Percentiles rank a stretch among this genome's conserved stretches.
phyloP scores from a whole-genome alignment of 2,113 vertebrate species.

The Eleginops maclovinus region DNA sequence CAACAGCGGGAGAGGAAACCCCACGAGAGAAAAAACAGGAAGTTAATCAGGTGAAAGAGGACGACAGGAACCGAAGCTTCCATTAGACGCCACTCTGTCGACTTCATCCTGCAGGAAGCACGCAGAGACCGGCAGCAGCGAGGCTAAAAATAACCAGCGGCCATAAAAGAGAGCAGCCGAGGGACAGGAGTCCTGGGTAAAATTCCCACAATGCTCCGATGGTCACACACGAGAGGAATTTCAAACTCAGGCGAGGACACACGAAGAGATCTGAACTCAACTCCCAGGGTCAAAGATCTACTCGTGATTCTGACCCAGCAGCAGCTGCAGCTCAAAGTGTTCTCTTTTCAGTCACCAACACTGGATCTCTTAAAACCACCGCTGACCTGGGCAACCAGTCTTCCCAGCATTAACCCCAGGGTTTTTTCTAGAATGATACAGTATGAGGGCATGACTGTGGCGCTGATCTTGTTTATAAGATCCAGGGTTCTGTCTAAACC shows the following conservation, averaged over 20 bases:
- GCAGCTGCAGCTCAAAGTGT: too few relatives aligned
- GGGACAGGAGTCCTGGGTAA: conserved; percentile 42
- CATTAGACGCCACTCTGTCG: conserved; percentile 42
- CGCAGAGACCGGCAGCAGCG: conserved; percentile 13
- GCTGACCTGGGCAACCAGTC: too few relatives aligned
- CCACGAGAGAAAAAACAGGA: conserved; percentile 6
- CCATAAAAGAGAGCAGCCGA: conserved; percentile 44
- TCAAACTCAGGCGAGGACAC: neutral
- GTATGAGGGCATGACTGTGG: too few relatives aligned
- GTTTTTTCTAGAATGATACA: neutral
- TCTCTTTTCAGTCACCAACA: too few relatives aligned
- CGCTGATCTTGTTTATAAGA: neutral
- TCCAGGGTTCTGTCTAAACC: too few relatives aligned
- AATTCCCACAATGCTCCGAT: conserved; percentile 1
- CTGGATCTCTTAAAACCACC: too few relatives aligned
- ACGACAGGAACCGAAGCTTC: neutral
- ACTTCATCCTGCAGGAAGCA: conserved; percentile 48
- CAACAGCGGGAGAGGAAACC: neutral
- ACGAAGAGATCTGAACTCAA: neutral
- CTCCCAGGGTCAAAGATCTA: too few relatives aligned
- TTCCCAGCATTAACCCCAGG: too few relatives aligned
- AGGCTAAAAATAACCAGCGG: conserved; percentile 67
- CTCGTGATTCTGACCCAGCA: neutral
- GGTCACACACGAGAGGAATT: conserved; percentile 7
- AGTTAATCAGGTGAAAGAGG: conserved; percentile 25